Evolutionary conservation across 2,888 invertebrate genomes (phyloP).

Genomic region (Chrysotoxum bicinctum): DNA sequence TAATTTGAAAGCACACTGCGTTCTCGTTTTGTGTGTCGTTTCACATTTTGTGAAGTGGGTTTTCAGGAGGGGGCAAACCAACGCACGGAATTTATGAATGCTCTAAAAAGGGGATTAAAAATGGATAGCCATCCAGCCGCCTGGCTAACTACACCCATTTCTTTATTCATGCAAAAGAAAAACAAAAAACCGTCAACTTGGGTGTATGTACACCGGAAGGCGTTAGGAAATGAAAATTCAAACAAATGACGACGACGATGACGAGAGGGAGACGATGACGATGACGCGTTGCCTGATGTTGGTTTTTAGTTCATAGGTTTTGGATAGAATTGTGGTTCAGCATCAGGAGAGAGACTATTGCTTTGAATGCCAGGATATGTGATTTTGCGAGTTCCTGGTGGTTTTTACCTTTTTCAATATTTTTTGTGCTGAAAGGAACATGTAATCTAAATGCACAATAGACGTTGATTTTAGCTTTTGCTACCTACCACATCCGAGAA

Average conservation of each 20-base stretch:
- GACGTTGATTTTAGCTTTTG: conserved; percentile 56
- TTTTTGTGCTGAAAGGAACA: background rate
- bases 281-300: background rate
- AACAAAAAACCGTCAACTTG: conserved; percentile 29
- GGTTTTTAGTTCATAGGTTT: conserved; percentile 16
- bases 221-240: conserved; percentile 69
- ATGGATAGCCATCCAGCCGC: conserved; percentile 23
- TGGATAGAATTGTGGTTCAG: conserved; percentile 35
- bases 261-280: background rate
- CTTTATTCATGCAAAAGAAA: conserved; percentile 12
- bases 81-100: conserved; percentile 30
- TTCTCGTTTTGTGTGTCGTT: background rate
- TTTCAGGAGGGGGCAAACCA: conserved; percentile 9
- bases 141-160: conserved; percentile 24
- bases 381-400: conserved; percentile 51
- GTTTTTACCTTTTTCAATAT: conserved; percentile 38
- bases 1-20: conserved; percentile 48
- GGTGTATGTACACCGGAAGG: conserved; percentile 49
- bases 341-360: background rate
- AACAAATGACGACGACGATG: conserved; percentile 49
- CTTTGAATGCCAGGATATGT: conserved; percentile 50
- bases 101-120: conserved; percentile 49
- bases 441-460: conserved; percentile 60
- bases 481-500: background rate
- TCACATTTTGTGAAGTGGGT: conserved; percentile 29